Conservation (phyloP, 2,113 vertebrate genomes). For the Aegithalos caudatus region DNA sequence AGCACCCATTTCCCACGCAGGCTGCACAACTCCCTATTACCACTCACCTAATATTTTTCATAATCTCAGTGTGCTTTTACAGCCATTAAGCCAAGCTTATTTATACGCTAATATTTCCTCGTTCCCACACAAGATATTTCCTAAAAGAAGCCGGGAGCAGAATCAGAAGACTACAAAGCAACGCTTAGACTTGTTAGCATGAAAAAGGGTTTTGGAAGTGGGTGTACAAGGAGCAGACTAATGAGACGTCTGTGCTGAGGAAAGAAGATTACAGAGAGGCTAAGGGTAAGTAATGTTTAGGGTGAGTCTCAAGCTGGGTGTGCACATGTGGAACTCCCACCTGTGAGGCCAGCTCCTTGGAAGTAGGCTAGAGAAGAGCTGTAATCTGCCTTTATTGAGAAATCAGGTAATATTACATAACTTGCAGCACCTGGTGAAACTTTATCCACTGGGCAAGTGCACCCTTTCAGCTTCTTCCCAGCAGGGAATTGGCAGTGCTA, state of each 20-base stretch:
- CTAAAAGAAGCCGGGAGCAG: conserved; percentile 56
- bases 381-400: conserved; percentile 40
- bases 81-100: conserved; percentile 56
- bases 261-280: conserved; percentile 55
- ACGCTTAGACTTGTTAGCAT: conserved; percentile 54
- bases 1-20: conserved; percentile 29
- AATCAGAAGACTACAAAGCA: conserved; percentile 60
- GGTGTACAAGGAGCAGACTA: conserved; percentile 56
- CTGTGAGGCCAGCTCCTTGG: conserved; percentile 36
- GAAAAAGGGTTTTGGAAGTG: conserved; percentile 61
- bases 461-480: not conserved
- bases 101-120: conserved; percentile 56
- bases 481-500: not conserved
- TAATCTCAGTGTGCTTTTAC: conserved; percentile 41
- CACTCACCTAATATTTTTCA: conserved; percentile 37
- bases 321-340: conserved; percentile 47
- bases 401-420: conserved; percentile 51
- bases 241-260: conserved; percentile 49
- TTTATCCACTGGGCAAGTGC: conserved; percentile 1
- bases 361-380: conserved; percentile 46
- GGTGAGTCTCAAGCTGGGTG: conserved; percentile 46
- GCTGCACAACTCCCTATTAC: conserved; percentile 11
- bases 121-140: conserved; percentile 60
- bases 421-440: conserved; percentile 42
- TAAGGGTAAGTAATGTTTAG: conserved; percentile 38